Evolutionary conservation across 64 coral and sea anemone genomes (phyloP), one percentile per base, ranked within the genome.

Genomic region (Pocillopora verrucosa): DNA sequence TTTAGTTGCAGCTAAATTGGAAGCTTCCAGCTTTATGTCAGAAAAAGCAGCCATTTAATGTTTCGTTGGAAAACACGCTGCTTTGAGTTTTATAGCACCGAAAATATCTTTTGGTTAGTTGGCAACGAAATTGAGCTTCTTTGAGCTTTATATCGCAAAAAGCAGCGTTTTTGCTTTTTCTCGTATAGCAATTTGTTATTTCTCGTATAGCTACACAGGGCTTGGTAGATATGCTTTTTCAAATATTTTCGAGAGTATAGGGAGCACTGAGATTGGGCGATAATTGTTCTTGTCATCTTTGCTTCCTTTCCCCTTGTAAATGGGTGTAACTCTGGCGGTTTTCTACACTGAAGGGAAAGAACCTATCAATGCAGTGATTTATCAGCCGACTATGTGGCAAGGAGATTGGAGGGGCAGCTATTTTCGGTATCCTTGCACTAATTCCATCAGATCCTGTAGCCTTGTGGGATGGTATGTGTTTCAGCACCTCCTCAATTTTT

Each of bases 351-450:
- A 74, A 4, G 84, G 84, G 64, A 87, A 87, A 65, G 36, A 30
- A 17, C 84, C 84, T 4, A 34, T 87, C 65, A 73, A 73, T 87
- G 25, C 84, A 73, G 26, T 87, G 69, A 56, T 87, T 87, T 60
- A 83, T 65, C 12, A 83, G 56, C 20, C 80, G 59, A 19, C 37
- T 63, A 4, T 65, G 80, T 11, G 80, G 60, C 56, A 63, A 58
- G 70, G 86, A 88, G 60, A 88, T 88, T 58, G 72, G 16, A 24
- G 73, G 19, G 75, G 73, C 73, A 60, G 86, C 86, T 30, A 88
- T 17, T 78, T 78, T 78, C 36, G 57, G 11, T 78, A 78, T 78
- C 17, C 20, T 56, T 16, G 76, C 41, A 10, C 16, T 38, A 45
- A 78, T 38, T 56, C 76, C 76, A 5, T 78, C 37, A 78, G 38